phyloP scores from a whole-genome alignment of 2,113 vertebrate species.

The Shinisaurus crocodilurus region DNA sequence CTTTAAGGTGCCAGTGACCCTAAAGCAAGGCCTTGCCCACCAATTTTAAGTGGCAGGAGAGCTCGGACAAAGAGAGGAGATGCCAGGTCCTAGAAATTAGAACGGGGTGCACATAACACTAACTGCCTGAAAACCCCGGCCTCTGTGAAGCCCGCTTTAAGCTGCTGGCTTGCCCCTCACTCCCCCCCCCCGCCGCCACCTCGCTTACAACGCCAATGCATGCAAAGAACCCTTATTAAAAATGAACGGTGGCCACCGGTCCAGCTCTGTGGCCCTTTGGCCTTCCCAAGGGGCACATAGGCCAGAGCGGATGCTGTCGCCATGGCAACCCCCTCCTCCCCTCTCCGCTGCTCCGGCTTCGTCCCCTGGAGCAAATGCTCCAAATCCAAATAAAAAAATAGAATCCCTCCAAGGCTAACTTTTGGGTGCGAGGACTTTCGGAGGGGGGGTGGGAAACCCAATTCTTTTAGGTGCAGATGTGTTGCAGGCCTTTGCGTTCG shows the following conservation, averaged over 20 bases:
- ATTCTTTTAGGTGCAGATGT: not conserved
- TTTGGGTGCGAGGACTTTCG: not conserved
- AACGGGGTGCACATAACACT: not conserved
- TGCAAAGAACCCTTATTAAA: constrained; percentile 46
- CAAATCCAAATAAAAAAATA: not conserved
- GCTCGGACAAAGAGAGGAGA: not conserved
- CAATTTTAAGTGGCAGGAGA: not conserved
- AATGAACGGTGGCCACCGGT: constrained; percentile 21
- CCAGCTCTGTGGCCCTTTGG: constrained; percentile 38
- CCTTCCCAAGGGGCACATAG: constrained; percentile 45
- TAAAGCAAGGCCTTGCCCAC: constrained; percentile 18
- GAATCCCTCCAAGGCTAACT: not conserved
- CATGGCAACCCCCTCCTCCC: constrained; percentile 61
- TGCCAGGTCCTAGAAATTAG: not conserved
- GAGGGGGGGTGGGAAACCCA: not conserved
- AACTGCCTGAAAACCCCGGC: not conserved
- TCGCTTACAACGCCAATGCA: rapidly evolving
- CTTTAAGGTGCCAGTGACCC: not conserved
- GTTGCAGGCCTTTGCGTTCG: not conserved
- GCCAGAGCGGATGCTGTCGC: constrained; percentile 66
- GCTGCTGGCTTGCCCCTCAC: not conserved
- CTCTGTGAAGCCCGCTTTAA: constrained; percentile 41
- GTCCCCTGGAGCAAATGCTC: not conserved
- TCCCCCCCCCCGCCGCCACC: not conserved
- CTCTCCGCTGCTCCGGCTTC: not conserved